Conservation (phyloP, 1,140 invertebrate genomes). For the Zaprionus inermis region DNA sequence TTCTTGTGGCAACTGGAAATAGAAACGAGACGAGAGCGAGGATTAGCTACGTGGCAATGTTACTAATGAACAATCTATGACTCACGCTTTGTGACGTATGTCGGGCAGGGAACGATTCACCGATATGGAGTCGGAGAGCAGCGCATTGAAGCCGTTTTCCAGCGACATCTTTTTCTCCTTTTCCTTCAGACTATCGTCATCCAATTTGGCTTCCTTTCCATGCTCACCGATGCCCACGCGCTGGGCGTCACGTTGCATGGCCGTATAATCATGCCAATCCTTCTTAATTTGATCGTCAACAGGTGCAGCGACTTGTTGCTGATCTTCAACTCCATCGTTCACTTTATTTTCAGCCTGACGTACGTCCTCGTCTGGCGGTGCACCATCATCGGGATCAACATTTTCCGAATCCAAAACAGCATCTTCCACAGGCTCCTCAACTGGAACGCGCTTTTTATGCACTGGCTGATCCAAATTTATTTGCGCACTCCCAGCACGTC, state of each 20-base stretch:
- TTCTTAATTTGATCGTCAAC: constrained; percentile 84
- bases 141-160: constrained; percentile 93
- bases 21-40: constrained; percentile 23
- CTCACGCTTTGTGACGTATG: constrained; percentile 90
- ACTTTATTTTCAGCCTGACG: not conserved
- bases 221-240: constrained; percentile 90
- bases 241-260: constrained; percentile 88
- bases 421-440: not conserved
- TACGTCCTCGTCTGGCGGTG: not conserved
- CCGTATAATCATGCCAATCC: constrained; percentile 94
- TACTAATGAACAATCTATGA: constrained; percentile 27
- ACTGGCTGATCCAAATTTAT: constrained; percentile 13
- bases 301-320: constrained; percentile 75
- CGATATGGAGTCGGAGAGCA: constrained; percentile 95
- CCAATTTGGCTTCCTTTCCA: constrained; percentile 88
- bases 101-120: constrained; percentile 93
- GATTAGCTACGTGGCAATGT: constrained; percentile 9
- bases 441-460: not conserved
- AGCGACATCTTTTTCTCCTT: constrained; percentile 83
- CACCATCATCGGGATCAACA: not conserved
- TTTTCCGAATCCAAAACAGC: not conserved
- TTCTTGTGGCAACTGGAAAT: constrained; percentile 88
- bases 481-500: not conserved
- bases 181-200: constrained; percentile 89
- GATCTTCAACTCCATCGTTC: not conserved